phyloP scores from a whole-genome alignment of 2,797 vertebrate genomes.

The Leptatherina wallacei region DNA sequence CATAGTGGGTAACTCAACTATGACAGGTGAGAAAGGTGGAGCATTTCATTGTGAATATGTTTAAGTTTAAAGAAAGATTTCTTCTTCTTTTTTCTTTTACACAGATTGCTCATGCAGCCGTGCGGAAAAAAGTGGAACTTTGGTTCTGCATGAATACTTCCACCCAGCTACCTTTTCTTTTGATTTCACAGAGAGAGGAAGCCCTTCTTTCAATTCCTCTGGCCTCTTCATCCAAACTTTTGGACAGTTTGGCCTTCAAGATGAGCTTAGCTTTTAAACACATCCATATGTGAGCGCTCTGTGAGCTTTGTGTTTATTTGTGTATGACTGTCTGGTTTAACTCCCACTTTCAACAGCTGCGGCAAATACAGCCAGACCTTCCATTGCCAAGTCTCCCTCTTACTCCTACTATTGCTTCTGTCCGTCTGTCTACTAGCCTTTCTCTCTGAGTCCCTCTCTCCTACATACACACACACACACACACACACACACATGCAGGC shows the following conservation, averaged over 20 bases:
- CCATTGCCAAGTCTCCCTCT: slow-evolving; percentile 65
- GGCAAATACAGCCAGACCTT: slow-evolving; percentile 65
- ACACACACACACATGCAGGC: slow-evolving; percentile 41
- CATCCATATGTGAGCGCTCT: slow-evolving; percentile 57
- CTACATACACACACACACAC: slow-evolving; percentile 5
- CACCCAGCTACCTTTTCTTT: slow-evolving; percentile 26
- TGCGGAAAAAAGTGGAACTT: slow-evolving; percentile 15
- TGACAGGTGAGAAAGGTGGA: slow-evolving; percentile 21
- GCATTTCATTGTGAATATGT: slow-evolving; percentile 17
- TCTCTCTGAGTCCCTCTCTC: slow-evolving; percentile 36
- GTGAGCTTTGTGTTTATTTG: slow-evolving; percentile 61
- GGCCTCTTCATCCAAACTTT: slow-evolving; percentile 44
- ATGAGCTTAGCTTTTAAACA: slow-evolving; percentile 47
- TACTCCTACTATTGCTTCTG: slow-evolving; percentile 63
- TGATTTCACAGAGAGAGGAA: slow-evolving; percentile 28
- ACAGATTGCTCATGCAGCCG: not conserved
- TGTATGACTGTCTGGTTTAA: slow-evolving; percentile 63
- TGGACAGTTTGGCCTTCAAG: slow-evolving; percentile 35
- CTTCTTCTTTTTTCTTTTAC: not conserved
- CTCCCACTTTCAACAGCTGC: slow-evolving; percentile 78
- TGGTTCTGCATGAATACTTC: slow-evolving; percentile 19
- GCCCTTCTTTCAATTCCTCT: slow-evolving; percentile 32
- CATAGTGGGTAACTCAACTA: slow-evolving; percentile 14
- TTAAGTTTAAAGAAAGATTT: slow-evolving; percentile 1
- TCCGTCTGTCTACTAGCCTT: slow-evolving; percentile 49